Base-by-base conservation (phyloP, 2,797 vertebrate genomes). In the Danio tinwini region DNA sequence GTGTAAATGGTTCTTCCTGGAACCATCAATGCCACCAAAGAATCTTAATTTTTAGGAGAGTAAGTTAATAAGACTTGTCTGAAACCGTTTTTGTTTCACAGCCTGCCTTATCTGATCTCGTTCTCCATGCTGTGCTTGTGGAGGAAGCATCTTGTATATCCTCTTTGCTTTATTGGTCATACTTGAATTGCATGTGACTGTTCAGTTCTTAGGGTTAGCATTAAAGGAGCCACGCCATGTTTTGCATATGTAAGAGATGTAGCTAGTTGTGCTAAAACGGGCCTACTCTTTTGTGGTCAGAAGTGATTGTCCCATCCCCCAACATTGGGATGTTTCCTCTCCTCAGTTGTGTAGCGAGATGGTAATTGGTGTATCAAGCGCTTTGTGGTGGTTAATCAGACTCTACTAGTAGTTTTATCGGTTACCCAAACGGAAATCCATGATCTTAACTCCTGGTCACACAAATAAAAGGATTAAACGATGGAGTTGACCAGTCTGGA, bases 41-140 rank as follows among this genome's bases (percentile, higher is more conserved):
- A 68, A 56, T 73, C 64, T n/a, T 82, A 71, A 71, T 64, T 87
- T 77, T 29, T 62, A 49, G 10, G 5, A 42, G 37, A 82, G 71
- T 77, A 84, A 74, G 86, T 91, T 91, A 85, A 90, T 87, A 88
- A 86, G 86, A 88, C 88, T 90, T 86, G 89, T 78, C 55, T 76
- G 80, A 78, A 85, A 87, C 83, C 85, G 87, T 90, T 89, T 85
- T 86, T 82, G 78, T 87, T 83, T 85, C 74, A 72, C 76, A 81
- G 82, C 77, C 75, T 65, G 74, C 64, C 84, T 87, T 82, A 83
- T 86, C 86, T 83, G 84, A 84, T 82, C 73, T 81, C 29, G 39
- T 45, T 80, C 67, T 85, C 71, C 79, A 82, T 90, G 89, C 92
- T 87, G 78, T 84, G 85, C 85, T 90, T 84, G 75, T 87, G 53